A percentile compares a stretch with the other conserved stretches of the same genome.
Evolutionary conservation across 2,888 invertebrate genomes (phyloP).

Genomic region (Colostygia pectinataria): DNA sequence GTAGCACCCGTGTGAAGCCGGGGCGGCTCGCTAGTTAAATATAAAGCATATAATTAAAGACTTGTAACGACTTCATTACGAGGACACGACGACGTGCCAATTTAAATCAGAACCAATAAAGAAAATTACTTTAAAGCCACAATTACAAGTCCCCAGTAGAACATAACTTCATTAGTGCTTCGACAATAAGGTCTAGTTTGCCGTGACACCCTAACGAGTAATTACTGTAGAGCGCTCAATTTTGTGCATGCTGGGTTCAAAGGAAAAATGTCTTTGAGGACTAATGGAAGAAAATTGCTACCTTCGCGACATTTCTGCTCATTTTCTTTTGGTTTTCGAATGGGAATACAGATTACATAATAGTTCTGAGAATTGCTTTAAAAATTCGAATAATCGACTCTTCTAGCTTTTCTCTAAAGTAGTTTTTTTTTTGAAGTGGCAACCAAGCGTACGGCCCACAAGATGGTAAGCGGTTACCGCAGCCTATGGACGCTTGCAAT

Average conservation of each 20-base stretch:
- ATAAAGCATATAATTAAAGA: conserved; percentile 2
- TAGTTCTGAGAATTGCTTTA: conserved; percentile 6
- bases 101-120: conserved; percentile 17
- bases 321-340: conserved; percentile 18
- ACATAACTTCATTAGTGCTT: conserved; percentile 20
- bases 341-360: not conserved
- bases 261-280: conserved; percentile 33
- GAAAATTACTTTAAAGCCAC: conserved; percentile 12
- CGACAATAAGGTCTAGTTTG: conserved; percentile 33
- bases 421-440: too few species aligned
- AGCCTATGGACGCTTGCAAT: too few species aligned
- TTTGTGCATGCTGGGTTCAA: conserved; percentile 29
- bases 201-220: conserved; percentile 29
- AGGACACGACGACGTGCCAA: conserved; percentile 1
- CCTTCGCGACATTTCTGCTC: conserved; percentile 13
- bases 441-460: too few species aligned
- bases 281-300: conserved; percentile 30
- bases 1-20: too few species aligned
- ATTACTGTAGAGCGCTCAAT: conserved; percentile 36
- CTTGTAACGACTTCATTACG: not conserved
- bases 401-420: too few species aligned
- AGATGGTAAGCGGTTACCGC: too few species aligned
- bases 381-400: conserved; percentile 2
- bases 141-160: conserved; percentile 10
- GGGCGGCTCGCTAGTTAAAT: not conserved